Evolutionary conservation across 2,797 vertebrate species (phyloP), one percentile per base, ranked within the genome.

Genomic region (Arrhamphus sclerolepis): DNA sequence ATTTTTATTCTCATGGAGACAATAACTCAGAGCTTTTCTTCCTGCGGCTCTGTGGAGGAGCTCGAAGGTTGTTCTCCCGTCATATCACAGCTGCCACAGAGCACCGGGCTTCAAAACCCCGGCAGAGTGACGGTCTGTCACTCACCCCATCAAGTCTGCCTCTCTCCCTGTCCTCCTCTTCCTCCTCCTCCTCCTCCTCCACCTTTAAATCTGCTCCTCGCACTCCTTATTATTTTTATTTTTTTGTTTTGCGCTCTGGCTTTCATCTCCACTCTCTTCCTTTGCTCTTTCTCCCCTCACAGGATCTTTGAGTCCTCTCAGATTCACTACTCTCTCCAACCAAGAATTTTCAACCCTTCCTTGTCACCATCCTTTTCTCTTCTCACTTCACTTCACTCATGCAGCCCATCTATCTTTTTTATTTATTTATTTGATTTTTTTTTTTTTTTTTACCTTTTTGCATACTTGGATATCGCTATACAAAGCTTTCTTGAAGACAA

Each of bases 91-190:
- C 83, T 85, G 82, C 80, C 20, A 64, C 76, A 50, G 63, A 80
- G 77, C 72, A 68, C 69, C 75, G 56, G 58, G 66, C 76, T 86
- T 89, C 77, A 86, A 69, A 82, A 64, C 73, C 71, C 52, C 78
- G 44, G 77, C 81, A n/a, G n/a, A 77, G 85, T 78, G 85, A 86
- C 76, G 70, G 74, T 72, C 87, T 89, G 88, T 89, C 91, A 85
- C 70, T 89, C 83, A 83, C 50, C 65, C 58, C 65, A n/a, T 81
- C 78, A 72, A 56, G 62, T 73, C 78, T 68, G 64, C 54, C 41
- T 58, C 46, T 62, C 68, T 66, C 50, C 53, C 62, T 14, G 31
- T 58, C 51, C 49, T 14, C 65, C 47, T 48, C 55, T 46, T 42
- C 52, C 42, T 38, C 34, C 42, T n/a, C n/a, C n/a, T n/a, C n/a